Percentiles rank a stretch among this genome's conserved stretches.
Conservation (phyloP, 2,797 vertebrate genomes). For the Staurois parvus region DNA sequence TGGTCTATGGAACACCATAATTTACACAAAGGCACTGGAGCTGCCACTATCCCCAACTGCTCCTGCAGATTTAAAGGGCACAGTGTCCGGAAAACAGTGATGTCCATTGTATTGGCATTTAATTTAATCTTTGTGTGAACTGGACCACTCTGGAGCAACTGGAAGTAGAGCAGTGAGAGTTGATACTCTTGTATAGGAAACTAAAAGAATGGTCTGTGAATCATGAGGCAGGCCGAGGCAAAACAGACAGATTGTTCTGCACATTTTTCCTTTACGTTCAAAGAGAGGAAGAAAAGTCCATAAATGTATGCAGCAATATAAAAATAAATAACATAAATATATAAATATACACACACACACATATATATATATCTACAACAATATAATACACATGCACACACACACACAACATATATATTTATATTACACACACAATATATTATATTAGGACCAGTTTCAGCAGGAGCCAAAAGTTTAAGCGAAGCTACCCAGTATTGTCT, state of each 20-base stretch:
- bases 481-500: too few relatives aligned
- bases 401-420: too few relatives aligned
- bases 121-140: slow-evolving; percentile 2
- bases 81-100: slow-evolving; percentile 10
- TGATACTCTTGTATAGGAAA: not conserved
- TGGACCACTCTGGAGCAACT: slow-evolving; percentile 18
- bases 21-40: not conserved
- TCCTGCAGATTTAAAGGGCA: slow-evolving; percentile 2
- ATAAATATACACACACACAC: too few relatives aligned
- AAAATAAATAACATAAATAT: too few relatives aligned
- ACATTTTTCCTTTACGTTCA: not conserved
- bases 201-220: not conserved
- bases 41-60: not conserved
- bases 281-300: not conserved
- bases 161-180: not conserved
- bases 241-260: not conserved
- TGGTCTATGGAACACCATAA: not conserved
- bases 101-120: slow-evolving; percentile 5
- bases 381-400: too few relatives aligned
- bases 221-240: not conserved
- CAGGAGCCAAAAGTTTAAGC: too few relatives aligned
- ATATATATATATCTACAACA: too few relatives aligned
- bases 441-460: too few relatives aligned
- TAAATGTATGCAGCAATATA: too few relatives aligned
- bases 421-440: too few relatives aligned